Evolutionary conservation across 30 jellyfish, hydroid and myxozoan genomes (phyloP).

Genomic region (Rhopilema esculentum): DNA sequence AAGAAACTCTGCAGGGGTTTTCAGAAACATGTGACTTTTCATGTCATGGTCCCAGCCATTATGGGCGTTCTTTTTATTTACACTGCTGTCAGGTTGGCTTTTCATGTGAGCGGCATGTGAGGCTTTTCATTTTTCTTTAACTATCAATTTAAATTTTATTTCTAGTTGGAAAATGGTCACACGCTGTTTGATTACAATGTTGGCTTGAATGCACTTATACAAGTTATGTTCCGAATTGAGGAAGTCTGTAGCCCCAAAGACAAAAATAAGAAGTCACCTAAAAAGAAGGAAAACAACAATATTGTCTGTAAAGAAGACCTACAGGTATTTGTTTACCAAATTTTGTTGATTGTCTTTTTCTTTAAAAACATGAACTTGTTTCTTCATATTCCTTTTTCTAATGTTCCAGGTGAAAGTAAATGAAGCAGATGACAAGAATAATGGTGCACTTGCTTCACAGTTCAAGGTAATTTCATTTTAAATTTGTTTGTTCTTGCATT

Average conservation of each 20-base stretch:
- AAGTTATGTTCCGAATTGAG: slow-evolving; percentile 86
- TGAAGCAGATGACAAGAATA: slow-evolving; percentile 44
- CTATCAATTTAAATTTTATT: not conserved
- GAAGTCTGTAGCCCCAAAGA: slow-evolving; percentile 4
- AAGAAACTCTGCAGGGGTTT: too few relatives aligned
- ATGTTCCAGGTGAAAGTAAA: not conserved
- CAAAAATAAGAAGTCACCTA: not conserved
- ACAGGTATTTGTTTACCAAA: not conserved
- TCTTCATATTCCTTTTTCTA: not conserved
- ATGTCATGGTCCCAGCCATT: too few relatives aligned
- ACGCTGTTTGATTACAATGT: slow-evolving; percentile 93
- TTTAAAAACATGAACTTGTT: not conserved
- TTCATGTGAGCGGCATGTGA: too few relatives aligned
- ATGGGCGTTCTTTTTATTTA: too few relatives aligned
- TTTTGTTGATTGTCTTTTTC: not conserved
- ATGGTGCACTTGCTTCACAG: slow-evolving; percentile 8
- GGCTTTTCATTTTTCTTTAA: too few relatives aligned
- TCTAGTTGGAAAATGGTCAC: slow-evolving; percentile 94
- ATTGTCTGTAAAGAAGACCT: not conserved
- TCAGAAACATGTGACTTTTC: too few relatives aligned
- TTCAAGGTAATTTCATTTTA: slow-evolving; percentile 42
- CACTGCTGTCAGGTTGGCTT: not conserved
- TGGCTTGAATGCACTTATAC: slow-evolving; percentile 88
- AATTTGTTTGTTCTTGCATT: not conserved
- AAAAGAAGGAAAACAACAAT: not conserved